These are phyloP conservation scores for Catocala fraxini DNA, from an alignment of 2,888 invertebrate species.

Conservation along the genomic window DNA sequence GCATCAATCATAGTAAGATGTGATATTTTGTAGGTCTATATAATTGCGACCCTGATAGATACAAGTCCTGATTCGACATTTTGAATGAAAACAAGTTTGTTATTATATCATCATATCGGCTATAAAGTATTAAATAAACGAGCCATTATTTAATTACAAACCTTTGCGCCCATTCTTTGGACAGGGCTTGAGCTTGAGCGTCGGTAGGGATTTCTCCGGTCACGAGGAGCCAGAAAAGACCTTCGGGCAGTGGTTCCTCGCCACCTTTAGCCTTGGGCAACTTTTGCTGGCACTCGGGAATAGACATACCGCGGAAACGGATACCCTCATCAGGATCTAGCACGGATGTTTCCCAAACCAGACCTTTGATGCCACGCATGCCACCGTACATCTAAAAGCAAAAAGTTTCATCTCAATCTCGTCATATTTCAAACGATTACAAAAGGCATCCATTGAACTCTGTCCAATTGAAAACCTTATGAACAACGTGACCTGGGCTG, in stretches of 20 bases:
- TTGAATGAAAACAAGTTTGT: too few species aligned
- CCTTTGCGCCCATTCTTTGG: conserved; percentile 93
- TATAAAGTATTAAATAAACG: too few species aligned
- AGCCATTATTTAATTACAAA: conserved; percentile 40
- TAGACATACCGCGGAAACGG: conserved; percentile 97
- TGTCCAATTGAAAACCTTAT: background rate
- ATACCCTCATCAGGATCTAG: conserved; percentile 98
- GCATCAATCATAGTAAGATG: too few species aligned
- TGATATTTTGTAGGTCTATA: too few species aligned
- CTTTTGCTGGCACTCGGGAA: conserved; percentile 92
- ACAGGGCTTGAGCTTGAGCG: conserved; percentile 90
- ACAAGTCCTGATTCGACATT: too few species aligned
- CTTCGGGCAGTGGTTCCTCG: conserved; percentile 92
- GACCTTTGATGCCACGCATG: conserved; percentile 98
- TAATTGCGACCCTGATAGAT: too few species aligned
- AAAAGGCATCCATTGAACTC: background rate
- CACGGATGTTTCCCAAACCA: conserved; percentile 98
- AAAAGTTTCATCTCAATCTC: conserved; percentile 2
- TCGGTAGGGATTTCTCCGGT: conserved; percentile 92
- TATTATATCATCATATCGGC: too few species aligned
- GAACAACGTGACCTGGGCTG: background rate
- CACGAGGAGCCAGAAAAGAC: conserved; percentile 92
- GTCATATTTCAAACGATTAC: background rate
- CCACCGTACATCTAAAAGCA: conserved; percentile 94
- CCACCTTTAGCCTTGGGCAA: conserved; percentile 91